Base-by-base conservation (phyloP, 2,888 invertebrate genomes). In the Beris morrisii region DNA sequence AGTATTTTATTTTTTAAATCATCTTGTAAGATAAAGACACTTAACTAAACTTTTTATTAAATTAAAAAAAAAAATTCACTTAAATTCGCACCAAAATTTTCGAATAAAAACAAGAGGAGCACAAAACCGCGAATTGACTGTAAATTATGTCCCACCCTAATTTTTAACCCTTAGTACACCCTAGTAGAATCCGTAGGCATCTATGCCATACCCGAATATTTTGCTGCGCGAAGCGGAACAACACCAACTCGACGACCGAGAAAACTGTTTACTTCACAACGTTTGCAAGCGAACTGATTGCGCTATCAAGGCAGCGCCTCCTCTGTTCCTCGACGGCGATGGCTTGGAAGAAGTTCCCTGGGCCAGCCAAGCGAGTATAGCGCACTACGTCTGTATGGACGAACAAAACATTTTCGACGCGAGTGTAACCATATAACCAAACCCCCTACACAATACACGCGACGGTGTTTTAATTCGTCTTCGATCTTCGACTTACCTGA, bases 211-310 rank as follows among this genome's bases (percentile, higher is more conserved):
- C n/a, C 52, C 43, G 38, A 4, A 45, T 32, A 61, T 59, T 13
- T 15, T 50, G 52, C 43, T 43, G n/a, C 28, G 50, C 61, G 32
- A 61, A 61, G 22, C 61, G 38, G 28, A 52, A 28, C 22, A 22
- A 22, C 22, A 9, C 32, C 6, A 38, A n/a, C 32, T 31, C 50
- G 38, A 50, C 38, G 38, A 61, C 38, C 61, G 61, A 61, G 22
- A 50, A 15, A 61, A 15, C 9, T 50, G 32, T 52, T 50, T 46
- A 22, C 52, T 12, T 61, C 61, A 50, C 61, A 50, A 43, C 61
- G 61, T 22, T 50, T 61, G 50, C 38, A 43, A 61, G 50, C 50
- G 50, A 61, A 61, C 61, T 61, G 61, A 61, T 61, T 61, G 61
- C 43, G 52, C 61, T 61, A 61, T 61, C 61, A 61, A 38, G 43